These are phyloP conservation scores for Oscheius onirici DNA, from an alignment of 2,888 invertebrate species.

Conservation along the genomic window DNA sequence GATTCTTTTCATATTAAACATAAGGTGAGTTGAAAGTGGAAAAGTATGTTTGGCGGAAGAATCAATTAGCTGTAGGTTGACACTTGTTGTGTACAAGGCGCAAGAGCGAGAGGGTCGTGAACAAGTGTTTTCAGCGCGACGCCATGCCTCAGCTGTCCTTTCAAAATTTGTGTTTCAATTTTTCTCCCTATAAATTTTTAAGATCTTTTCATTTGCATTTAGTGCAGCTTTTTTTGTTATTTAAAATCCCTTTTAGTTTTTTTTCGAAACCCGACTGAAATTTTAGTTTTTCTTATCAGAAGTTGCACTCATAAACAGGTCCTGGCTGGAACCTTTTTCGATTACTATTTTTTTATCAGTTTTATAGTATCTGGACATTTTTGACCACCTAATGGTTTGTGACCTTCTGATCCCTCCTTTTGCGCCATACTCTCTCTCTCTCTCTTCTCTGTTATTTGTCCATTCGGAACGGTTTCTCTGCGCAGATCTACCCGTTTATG, in stretches of 20 bases:
- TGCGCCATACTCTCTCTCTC: slow-evolving; percentile 5
- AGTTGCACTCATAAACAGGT: no score
- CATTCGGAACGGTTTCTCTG: slow-evolving; percentile 15
- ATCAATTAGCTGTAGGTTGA: background rate
- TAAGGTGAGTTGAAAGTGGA: background rate
- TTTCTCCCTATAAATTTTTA: no score
- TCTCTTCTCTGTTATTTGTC: slow-evolving; percentile 2
- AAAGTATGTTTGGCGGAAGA: background rate
- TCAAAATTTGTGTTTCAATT: background rate
- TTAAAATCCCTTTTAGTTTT: no score
- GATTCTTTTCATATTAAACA: background rate
- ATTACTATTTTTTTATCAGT: no score
- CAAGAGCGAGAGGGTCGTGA: background rate
- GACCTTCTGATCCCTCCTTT: slow-evolving; percentile 4
- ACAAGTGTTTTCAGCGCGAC: slow-evolving; percentile 2
- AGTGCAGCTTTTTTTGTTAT: background rate
- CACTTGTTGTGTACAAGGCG: slow-evolving; percentile 21
- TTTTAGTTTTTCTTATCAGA: no score
- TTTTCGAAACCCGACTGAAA: no score
- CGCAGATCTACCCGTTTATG: background rate
- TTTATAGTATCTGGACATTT: no score
- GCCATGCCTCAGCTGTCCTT: background rate
- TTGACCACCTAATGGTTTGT: no score
- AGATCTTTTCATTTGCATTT: no score
- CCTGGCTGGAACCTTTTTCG: no score